A percentile compares a stretch with the other conserved stretches of the same genome.
These are phyloP conservation scores for Peromyscus aztecus DNA, from an alignment of 2,797 vertebrate species.

Conservation along the genomic window DNA sequence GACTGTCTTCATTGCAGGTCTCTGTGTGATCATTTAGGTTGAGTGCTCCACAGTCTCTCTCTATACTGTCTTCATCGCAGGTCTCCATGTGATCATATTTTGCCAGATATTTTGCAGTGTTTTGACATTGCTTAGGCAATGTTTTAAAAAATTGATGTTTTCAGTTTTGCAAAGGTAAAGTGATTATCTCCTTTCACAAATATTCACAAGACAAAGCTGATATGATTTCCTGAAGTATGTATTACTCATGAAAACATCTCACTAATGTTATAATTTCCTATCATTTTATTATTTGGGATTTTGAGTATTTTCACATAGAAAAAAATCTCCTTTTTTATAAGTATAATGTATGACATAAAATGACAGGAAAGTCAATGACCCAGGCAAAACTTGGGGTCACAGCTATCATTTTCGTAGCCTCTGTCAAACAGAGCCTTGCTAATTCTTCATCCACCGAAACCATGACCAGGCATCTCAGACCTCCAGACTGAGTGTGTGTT, in stretches of 20 bases:
- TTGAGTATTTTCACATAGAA: not conserved
- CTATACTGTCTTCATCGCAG: not conserved
- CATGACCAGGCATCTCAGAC: not conserved
- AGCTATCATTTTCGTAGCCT: not conserved
- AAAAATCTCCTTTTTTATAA: not conserved
- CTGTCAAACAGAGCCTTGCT: rapidly evolving
- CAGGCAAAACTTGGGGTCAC: not conserved
- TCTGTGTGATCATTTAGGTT: too few relatives aligned
- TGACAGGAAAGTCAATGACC: not conserved
- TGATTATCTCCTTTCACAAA: not conserved
- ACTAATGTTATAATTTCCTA: not conserved
- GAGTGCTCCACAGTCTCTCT: not conserved
- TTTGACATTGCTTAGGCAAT: not conserved
- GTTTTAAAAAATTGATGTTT: not conserved
- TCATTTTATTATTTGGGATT: not conserved
- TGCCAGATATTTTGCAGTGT: not conserved
- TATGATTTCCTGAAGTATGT: not conserved
- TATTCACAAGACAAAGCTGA: not conserved
- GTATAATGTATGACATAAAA: not conserved
- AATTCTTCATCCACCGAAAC: not conserved
- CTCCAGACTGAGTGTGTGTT: not conserved
- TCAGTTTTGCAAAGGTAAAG: not conserved
- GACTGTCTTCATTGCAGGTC: not conserved
- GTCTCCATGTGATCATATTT: not conserved
- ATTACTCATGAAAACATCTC: not conserved